Evolutionary conservation across 2,888 invertebrate species (phyloP), one percentile per base, ranked within the genome.

Genomic region (Xylophagus ater): DNA sequence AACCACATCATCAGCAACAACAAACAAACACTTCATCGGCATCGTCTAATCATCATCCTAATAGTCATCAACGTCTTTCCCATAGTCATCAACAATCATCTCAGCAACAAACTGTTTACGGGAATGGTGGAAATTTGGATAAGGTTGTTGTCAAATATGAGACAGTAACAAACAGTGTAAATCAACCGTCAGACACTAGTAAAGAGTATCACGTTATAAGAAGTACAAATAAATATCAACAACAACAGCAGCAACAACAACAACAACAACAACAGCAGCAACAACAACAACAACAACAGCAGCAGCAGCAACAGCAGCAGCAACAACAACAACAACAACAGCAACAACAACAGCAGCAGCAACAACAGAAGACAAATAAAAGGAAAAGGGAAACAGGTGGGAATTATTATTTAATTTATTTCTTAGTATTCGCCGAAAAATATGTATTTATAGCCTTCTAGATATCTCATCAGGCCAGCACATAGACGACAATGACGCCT

Each of bases 331-430:
- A n/a, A n/a, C 33, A 33, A 13, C 46, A 44, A 14, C 36, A 37
- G 12, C 43, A 41, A 19, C 43, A 42, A 23, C 46, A 46, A 26
- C 44, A 45, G 28, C 44, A 45, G 15, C 45, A 45, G 42, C 40
- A 44, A 18, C 46, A 42, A 45, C 48, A 50, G 15, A 51, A 50
- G 24, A 48, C 51, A 20, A 47, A 37, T 37, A 53, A 53, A 43
- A 47, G 53, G 32, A 53, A 52, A 43, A 47, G 53, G 44, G 53
- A 53, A 45, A 52, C 51, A 51, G 53, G 53, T 53, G 39, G 49
- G 47, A 34, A 44, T 38, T 44, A 17, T 17, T 5, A 17, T 5
- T 17, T n/a, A n/a, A n/a, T n/a, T n/a, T n/a, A n/a, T n/a, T n/a
- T n/a, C n/a, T n/a, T n/a, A n/a, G n/a, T n/a, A n/a, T n/a, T n/a